phyloP scores from a whole-genome alignment of 2,797 vertebrate genomes.

The Pagetopsis macropterus region DNA sequence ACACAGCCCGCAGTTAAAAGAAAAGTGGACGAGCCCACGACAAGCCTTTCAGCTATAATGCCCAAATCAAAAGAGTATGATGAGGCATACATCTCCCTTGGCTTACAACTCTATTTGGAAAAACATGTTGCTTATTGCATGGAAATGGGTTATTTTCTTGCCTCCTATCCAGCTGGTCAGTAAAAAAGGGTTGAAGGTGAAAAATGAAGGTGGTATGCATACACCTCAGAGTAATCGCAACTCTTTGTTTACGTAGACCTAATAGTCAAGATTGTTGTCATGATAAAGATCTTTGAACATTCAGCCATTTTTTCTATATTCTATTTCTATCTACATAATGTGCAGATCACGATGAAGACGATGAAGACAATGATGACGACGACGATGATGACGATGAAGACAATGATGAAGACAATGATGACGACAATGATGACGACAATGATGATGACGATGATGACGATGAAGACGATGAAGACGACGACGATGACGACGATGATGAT shows the following conservation, averaged over 20 bases:
- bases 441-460: constrained; percentile 63
- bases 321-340: constrained; percentile 15
- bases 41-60: too few species aligned
- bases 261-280: too few species aligned
- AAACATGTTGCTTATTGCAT: too few species aligned
- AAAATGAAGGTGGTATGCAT: too few species aligned
- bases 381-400: constrained; percentile 55
- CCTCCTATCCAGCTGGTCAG: too few species aligned
- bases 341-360: constrained; percentile 35
- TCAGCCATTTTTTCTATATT: background rate
- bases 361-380: constrained; percentile 55
- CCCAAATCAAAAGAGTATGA: too few species aligned
- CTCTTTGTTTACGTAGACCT: background rate
- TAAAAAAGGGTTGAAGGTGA: too few species aligned
- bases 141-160: too few species aligned
- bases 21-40: too few species aligned
- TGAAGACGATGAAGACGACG: constrained; percentile 52
- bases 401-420: constrained; percentile 25
- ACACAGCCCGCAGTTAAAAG: too few species aligned
- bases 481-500: constrained; percentile 43
- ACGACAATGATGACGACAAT: constrained; percentile 65
- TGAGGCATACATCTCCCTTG: too few species aligned
- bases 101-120: too few species aligned
- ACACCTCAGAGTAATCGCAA: background rate
- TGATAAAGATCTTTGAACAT: background rate